Evolutionary conservation across 2,113 vertebrate genomes (phyloP), one percentile per base, ranked within the genome.

Genomic region (Eretmodus cyanostictus): DNA sequence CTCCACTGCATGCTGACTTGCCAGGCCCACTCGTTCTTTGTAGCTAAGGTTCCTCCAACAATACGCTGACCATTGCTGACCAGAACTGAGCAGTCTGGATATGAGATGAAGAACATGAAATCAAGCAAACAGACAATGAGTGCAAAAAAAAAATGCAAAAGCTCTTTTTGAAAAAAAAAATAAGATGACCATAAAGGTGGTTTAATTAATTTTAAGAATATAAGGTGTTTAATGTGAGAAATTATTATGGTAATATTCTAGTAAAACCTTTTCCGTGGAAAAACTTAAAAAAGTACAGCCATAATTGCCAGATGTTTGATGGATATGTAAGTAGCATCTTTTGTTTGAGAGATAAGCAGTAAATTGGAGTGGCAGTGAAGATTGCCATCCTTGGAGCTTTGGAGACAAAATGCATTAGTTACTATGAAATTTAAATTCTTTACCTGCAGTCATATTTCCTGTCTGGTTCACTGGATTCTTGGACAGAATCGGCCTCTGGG

Each of bases 1-100:
- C 61, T 94, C 94, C 94, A 96, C 4, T 96, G 96, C 81, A 97
- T 88, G 61, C 97, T 96, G 91, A 94, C 94, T 91, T 97, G 97
- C 97, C 96, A 97, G 3, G 91, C 95, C 97, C 96, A 97, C 17
- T 89, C 89, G 19, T 88, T 88, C 7, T 76, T 87, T 17, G 71
- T 22, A 1, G 96, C 95, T 16, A 94, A 31, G 1, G 82, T 84
- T 38, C 97, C 97, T 7, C 96, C 96, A 1, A 96, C 89, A 53
- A 97, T 96, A 11, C 96, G 95, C 9, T 19, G 84, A 8, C 87
- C 80, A 6, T 86, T 87, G 4, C 36, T 54, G 13, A 53, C 40
- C 29, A 38, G 7, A 19, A 42, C 12, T 1, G 49, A 31, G 49
- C 96, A 96, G n/a, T 88, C 96, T 96, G 87, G 6, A n/a, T 19